Percentiles rank a stretch among this genome's conserved stretches.
Conservation (phyloP, 1,140 invertebrate species). For the Drosophila burlai region DNA sequence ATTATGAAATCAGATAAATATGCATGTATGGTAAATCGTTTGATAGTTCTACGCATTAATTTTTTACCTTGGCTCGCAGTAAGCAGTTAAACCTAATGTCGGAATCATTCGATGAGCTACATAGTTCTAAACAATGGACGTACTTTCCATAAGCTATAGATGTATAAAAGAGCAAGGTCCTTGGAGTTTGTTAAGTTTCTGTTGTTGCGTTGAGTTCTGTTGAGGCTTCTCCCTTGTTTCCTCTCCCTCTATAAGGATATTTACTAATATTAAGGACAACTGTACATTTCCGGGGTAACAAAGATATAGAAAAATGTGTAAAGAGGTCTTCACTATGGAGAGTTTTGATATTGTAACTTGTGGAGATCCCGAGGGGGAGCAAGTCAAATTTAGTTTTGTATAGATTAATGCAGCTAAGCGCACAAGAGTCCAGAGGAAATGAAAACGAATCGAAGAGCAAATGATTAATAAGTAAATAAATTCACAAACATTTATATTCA, state of each 20-base stretch:
- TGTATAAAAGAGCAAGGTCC: slow-evolving; percentile 41
- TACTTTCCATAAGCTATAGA: slow-evolving; percentile 37
- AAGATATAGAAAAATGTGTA: slow-evolving; percentile 25
- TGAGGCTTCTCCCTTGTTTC: slow-evolving; percentile 14
- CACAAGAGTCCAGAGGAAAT: slow-evolving; percentile 69
- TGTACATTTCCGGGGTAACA: slow-evolving; percentile 27
- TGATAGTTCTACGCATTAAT: slow-evolving; percentile 53
- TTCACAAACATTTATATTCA: slow-evolving; percentile 47
- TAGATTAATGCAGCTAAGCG: slow-evolving; percentile 73
- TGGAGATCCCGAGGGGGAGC: slow-evolving; percentile 44
- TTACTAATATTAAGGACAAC: slow-evolving; percentile 7
- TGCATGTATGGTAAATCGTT: slow-evolving; percentile 49
- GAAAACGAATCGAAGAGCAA: slow-evolving; percentile 21
- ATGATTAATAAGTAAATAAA: slow-evolving; percentile 50
- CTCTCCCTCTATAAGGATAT: slow-evolving; percentile 18
- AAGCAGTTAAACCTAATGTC: slow-evolving; percentile 21
- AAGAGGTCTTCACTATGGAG: slow-evolving; percentile 40
- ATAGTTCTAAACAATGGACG: slow-evolving; percentile 19
- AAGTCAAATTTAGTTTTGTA: slow-evolving; percentile 67
- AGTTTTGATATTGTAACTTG: slow-evolving; percentile 78
- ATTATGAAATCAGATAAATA: slow-evolving; percentile 29
- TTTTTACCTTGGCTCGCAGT: slow-evolving; percentile 55
- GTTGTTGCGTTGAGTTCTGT: slow-evolving; percentile 30
- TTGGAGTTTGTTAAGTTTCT: slow-evolving; percentile 47
- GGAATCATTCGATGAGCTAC: slow-evolving; percentile 13